Base-by-base conservation (phyloP, 2,797 vertebrate genomes). In the Molossus alvarezi region DNA sequence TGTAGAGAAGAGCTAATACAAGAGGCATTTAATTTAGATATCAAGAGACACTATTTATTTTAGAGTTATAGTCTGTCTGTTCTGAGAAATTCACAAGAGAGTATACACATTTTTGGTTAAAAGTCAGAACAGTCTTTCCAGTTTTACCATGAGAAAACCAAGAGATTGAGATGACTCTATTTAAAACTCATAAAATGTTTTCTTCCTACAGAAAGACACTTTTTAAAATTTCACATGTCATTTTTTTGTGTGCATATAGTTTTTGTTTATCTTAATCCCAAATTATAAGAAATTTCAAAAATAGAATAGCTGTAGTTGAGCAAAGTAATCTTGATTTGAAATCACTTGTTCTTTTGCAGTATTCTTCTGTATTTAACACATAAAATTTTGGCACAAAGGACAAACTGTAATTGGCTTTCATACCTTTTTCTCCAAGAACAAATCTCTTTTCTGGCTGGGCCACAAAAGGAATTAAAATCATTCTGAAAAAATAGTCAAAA, bases 111-210 rank as follows among this genome's bases (percentile, higher is more conserved):
- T 76, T 91, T 65, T 67, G 7, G 18, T 76, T 93, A 64, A 77
- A 77, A 51, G 23, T 64, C 62, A 77, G 37, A 91, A 79, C 0
- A 18, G 11, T 94, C 12, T 65, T 29, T 69, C 41, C 4, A 10
- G 33, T 75, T 93, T 89, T 91, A 71, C 25, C 29, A 37, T 80
- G 25, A 91, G 41, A 89, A 94, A 71, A 76, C 62, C 3, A 80
- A 91, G 37, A 60, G 45, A 91, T 55, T 89, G 80, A 93, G 79
- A 55, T 80, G 37, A 64, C 23, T 69, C 25, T 86, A 29, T 57
- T 71, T 77, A 82, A 95, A 95, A 95, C 21, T 41, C 33, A 88
- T 12, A 64, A 55, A 75, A 84, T 75, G 14, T 73, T 95, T 95
- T 69, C 60, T 76, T 25, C 27, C n/a, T 48, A 80, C 2, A 69